A percentile compares a stretch with the other conserved stretches of the same genome.
Conservation (phyloP, 2,888 invertebrate genomes). For the Microctonus aethiopoides region DNA sequence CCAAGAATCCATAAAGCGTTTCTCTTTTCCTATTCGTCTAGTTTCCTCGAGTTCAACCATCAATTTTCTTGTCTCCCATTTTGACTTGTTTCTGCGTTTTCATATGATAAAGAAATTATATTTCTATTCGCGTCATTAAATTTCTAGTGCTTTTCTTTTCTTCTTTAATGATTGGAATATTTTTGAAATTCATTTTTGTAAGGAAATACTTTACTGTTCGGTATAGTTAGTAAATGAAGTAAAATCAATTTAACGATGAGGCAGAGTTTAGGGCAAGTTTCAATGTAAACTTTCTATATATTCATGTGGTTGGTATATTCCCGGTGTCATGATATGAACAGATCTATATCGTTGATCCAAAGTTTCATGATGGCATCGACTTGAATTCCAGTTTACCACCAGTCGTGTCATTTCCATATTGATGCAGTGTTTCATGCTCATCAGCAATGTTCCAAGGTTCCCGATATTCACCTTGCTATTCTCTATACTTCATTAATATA, state of each 20-base stretch:
- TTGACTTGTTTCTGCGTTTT: neutral
- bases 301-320: conserved; percentile 9
- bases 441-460: conserved; percentile 4
- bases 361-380: conserved; percentile 23
- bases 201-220: neutral
- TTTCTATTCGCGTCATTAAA: too few species aligned
- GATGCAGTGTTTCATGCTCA: conserved; percentile 9
- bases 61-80: neutral
- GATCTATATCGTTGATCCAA: neutral
- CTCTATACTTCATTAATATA: too few species aligned
- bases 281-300: conserved; percentile 12
- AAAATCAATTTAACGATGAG: conserved; percentile 16
- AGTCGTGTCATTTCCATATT: conserved; percentile 24
- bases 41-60: neutral
- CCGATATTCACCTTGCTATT: neutral
- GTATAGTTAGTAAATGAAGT: conserved; percentile 12
- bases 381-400: conserved; percentile 13
- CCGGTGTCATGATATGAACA: conserved; percentile 1
- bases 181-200: too few species aligned
- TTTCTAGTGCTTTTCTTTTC: too few species aligned
- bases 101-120: too few species aligned
- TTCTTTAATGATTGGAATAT: too few species aligned
- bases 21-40: neutral
- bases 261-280: neutral
- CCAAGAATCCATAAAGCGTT: neutral